Base-by-base conservation (phyloP, 2,797 vertebrate species). In the Taenioides sp. region DNA sequence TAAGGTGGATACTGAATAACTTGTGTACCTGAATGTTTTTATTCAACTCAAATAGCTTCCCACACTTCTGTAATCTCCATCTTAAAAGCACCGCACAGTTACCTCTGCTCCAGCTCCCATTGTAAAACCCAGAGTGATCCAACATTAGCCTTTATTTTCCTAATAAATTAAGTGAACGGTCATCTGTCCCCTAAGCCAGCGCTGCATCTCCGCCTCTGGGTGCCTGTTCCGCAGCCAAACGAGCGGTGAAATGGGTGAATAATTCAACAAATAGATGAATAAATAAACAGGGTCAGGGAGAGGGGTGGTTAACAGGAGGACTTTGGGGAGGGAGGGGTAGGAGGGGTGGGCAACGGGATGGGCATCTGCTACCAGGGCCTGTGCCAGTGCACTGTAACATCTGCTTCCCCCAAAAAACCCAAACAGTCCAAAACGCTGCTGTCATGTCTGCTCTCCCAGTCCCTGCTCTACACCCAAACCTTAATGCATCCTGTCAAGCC, bases 401-500 rank as follows among this genome's bases (percentile, higher is more conserved):
- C 89, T 92, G 95, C 93, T 95, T 96, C 94, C 94, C 91, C 47
- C 40, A 10, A 66, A 31, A 60, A 65, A 65, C 74, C 57, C 90
- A 91, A 91, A 66, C 47, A 12, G 65, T 27, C 50, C 54, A 68
- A 54, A 52, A 57, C 90, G 95, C 94, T 93, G 94, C 95, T 95
- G 96, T 97, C 96, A 96, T 96, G 95, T 95, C 95, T 95, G 95
- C 94, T 90, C 95, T 95, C 14, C 95, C 76, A 20, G 76, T 57
- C 72, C 85, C 83, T 74, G 82, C 79, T 95, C 95, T 96, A 96
- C 95, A 96, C 95, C 97, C 96, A 97, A 96, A 94, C 95, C 94
- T 94, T 97, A 98, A 98, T 98, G 97, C 95, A 96, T 99, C 96
- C 96, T 96, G 96, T 97, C 95, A 95, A 97, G 96, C 97, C 97